A percentile compares a stretch with the other conserved stretches of the same genome.
Evolutionary conservation across 2,113 vertebrate genomes (phyloP).

Genomic region (Hydrochoerus hydrochaeris): DNA sequence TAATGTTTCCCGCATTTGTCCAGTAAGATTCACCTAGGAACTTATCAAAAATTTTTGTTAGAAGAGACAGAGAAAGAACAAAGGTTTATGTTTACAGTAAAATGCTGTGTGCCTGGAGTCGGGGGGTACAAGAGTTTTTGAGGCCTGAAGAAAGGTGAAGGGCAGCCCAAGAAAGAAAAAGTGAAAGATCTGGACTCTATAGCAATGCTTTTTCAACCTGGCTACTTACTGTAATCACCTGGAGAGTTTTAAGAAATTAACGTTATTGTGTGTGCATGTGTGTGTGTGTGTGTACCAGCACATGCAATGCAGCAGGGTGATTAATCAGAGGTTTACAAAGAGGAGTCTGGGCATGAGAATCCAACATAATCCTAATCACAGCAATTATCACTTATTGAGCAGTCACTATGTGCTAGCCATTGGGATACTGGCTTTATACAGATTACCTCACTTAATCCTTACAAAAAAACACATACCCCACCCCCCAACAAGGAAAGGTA

Average conservation of each 20-base stretch:
- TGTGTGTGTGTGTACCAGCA: background rate
- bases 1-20: background rate
- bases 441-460: background rate
- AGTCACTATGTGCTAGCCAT: background rate
- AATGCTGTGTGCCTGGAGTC: background rate
- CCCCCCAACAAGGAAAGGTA: background rate
- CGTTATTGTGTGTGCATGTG: background rate
- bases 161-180: background rate
- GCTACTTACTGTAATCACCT: background rate
- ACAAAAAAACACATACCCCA: no score
- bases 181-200: background rate
- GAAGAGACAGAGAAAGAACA: background rate
- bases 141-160: background rate
- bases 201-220: background rate
- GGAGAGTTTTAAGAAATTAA: background rate
- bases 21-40: background rate
- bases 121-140: background rate
- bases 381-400: background rate
- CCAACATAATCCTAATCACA: background rate
- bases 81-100: background rate
- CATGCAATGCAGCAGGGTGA: background rate
- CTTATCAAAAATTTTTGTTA: background rate
- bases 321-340: background rate
- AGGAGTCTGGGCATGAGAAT: background rate
- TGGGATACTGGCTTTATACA: background rate